phyloP scores from a whole-genome alignment of 2,888 invertebrate species.

The Agrochola lychnidis region DNA sequence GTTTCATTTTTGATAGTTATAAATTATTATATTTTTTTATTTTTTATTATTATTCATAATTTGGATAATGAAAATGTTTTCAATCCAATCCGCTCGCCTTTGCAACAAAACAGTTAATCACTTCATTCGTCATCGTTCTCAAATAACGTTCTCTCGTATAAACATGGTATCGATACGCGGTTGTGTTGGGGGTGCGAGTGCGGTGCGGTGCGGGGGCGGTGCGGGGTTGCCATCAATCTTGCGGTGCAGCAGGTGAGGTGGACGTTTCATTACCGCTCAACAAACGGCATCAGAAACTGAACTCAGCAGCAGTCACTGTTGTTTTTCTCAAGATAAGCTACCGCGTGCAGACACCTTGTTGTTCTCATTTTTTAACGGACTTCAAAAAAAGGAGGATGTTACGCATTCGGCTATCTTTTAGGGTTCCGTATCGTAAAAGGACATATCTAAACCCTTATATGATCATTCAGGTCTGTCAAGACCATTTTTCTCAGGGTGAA shows the following conservation, averaged over 20 bases:
- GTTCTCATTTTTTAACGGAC: not conserved
- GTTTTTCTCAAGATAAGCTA: not conserved
- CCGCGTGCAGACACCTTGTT: not conserved
- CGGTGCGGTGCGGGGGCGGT: not conserved
- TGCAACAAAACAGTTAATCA: not conserved
- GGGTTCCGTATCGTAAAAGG: too few species aligned
- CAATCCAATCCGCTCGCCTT: not conserved
- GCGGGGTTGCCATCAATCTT: conserved; percentile 56
- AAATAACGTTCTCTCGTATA: conserved; percentile 8
- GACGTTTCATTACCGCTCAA: conserved; percentile 63
- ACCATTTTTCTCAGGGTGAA: too few species aligned
- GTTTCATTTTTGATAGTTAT: too few species aligned
- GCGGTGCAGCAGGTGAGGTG: conserved; percentile 66
- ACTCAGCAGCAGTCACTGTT: not conserved
- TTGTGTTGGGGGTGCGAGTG: not conserved
- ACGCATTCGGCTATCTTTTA: too few species aligned
- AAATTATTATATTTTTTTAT: too few species aligned
- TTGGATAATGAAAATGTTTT: not conserved
- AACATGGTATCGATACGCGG: conserved; percentile 3
- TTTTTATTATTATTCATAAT: not conserved
- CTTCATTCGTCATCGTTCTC: conserved; percentile 18
- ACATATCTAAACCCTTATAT: too few species aligned
- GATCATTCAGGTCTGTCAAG: too few species aligned
- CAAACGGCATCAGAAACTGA: conserved; percentile 7
- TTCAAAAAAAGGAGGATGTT: not conserved